Base-by-base conservation (phyloP, 2,797 vertebrate genomes). In the Buphagus erythrorhynchus region DNA sequence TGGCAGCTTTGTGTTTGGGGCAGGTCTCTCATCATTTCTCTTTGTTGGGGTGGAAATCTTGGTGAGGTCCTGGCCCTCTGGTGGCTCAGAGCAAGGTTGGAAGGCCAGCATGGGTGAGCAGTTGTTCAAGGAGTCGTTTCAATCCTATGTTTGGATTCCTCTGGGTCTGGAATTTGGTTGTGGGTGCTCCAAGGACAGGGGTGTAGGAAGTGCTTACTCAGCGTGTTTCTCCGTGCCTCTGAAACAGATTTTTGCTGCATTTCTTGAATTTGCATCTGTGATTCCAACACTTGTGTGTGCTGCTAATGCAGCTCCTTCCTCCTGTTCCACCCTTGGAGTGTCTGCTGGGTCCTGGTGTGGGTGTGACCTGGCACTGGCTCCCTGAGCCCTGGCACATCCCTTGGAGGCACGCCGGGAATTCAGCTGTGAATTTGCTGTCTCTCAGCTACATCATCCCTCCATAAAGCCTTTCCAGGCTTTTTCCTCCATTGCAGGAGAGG, bases 171-270 rank as follows among this genome's bases (percentile, higher is more conserved):
- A 40, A 65, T 24, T 15, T 33, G 20, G 14, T 1, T 12, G 28
- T 79, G 49, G 42, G 7, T 21, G 0, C 33, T 43, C 31, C 25
- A 28, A 54, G 85, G 26, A 22, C 19, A 29, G 74, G 28, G 28
- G 1, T 38, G 48, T 63, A 78, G 35, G 2, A 58, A 7, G 22
- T 2, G 14, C 58, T 48, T 5, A 2, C 43, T 63, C 36, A 5
- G 61, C 2, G 0, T 6, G 6, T 35, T 31, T 24, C 36, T 1
- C 0, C 4, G 0, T 3, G 11, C 20, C 17, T 67, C 49, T 19
- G 2, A 1, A 71, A 48, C 42, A 42, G 67, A 16, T n/a, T 40
- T 65, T 59, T 13, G 5, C n/a, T 51, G 81, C 6, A 0, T 28
- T 54, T 62, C 76, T 74, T 33, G n/a, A 33, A 45, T 52, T 45